Conservation (phyloP, 2,797 vertebrate species). For the Darevskia mixta region DNA sequence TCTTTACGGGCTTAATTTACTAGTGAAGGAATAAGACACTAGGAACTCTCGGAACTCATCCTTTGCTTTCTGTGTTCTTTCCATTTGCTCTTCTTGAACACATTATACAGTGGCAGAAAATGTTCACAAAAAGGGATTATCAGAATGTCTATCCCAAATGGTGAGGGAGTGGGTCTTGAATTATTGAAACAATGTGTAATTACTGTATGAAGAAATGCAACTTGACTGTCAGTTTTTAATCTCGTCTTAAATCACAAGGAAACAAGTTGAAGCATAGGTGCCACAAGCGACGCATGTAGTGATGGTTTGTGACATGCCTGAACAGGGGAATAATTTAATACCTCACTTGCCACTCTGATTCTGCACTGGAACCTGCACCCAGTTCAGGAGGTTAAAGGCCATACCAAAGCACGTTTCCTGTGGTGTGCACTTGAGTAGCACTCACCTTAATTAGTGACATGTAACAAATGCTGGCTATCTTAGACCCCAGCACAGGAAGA, state of each 20-base stretch:
- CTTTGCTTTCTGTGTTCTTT: rapidly evolving
- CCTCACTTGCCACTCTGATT: neutral
- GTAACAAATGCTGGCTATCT: neutral
- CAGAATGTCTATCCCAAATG: constrained; percentile 58
- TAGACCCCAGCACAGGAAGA: neutral
- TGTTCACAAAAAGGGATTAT: constrained; percentile 27
- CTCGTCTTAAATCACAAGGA: neutral
- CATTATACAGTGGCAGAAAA: constrained; percentile 19
- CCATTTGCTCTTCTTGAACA: constrained; percentile 22
- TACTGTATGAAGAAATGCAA: constrained; percentile 32
- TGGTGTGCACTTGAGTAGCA: neutral
- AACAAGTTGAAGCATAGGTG: neutral
- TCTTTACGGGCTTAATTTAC: too few species aligned
- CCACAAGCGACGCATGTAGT: neutral
- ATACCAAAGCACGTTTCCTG: neutral
- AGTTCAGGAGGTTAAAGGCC: neutral
- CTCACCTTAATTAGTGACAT: neutral
- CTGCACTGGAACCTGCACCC: neutral
- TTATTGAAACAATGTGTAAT: constrained; percentile 56
- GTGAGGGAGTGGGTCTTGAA: constrained; percentile 64
- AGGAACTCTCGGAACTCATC: neutral
- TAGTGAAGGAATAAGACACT: neutral
- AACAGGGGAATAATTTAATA: neutral
- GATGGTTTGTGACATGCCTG: neutral
- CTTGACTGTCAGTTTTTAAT: neutral